Conservation (phyloP, 2,888 invertebrate species). For the Linnaemya vulpina region DNA sequence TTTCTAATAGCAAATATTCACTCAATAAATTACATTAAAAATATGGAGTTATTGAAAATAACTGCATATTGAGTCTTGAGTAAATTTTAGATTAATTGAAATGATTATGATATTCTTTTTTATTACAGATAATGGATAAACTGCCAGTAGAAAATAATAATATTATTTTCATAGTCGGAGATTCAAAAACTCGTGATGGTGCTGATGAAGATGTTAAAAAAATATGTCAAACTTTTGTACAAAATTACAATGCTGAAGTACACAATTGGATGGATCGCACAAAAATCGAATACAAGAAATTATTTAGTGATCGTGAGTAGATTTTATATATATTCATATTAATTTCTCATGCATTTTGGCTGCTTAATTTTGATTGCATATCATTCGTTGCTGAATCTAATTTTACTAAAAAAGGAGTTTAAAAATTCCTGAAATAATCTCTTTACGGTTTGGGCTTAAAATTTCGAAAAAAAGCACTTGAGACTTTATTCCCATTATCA, state of each 20-base stretch:
- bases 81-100: not conserved
- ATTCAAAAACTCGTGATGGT: slow-evolving; percentile 14
- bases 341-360: not conserved
- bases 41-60: no score
- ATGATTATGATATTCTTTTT: no score
- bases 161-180: slow-evolving; percentile 35
- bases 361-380: no score
- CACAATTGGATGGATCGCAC: slow-evolving; percentile 18
- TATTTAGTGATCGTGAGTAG: slow-evolving; percentile 34
- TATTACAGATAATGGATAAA: slow-evolving; percentile 15
- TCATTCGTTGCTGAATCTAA: no score
- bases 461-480: no score
- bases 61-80: no score
- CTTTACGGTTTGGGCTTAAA: no score
- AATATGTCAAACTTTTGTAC: slow-evolving; percentile 26
- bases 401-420: no score
- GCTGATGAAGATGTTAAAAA: slow-evolving; percentile 8
- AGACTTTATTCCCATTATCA: no score
- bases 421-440: no score
- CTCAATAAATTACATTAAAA: no score
- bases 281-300: not conserved
- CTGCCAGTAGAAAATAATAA: not conserved
- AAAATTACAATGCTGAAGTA: slow-evolving; percentile 25
- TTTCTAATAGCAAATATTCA: no score
- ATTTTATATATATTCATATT: not conserved